Conservation (phyloP, 2,888 invertebrate genomes). For the Ochropleura plecta region DNA sequence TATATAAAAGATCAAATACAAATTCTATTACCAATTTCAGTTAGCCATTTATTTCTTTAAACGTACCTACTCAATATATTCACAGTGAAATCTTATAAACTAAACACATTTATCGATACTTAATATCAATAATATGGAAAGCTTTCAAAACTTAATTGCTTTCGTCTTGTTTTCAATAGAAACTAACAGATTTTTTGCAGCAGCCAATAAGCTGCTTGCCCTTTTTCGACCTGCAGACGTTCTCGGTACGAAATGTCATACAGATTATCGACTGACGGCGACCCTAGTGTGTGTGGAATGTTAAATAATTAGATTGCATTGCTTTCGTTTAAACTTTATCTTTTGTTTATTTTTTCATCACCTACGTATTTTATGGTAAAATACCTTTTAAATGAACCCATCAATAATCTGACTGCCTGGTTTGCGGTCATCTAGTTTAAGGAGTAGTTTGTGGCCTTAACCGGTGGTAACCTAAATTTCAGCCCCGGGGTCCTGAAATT, state of each 20-base stretch:
- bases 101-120: slow-evolving; percentile 32
- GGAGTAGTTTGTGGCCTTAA: too few relatives aligned
- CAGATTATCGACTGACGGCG: slow-evolving; percentile 80
- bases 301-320: slow-evolving; percentile 72
- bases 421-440: not conserved
- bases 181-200: slow-evolving; percentile 73
- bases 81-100: not conserved
- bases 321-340: slow-evolving; percentile 44
- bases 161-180: slow-evolving; percentile 71
- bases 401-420: not conserved
- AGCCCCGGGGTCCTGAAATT: too few relatives aligned
- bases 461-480: too few relatives aligned
- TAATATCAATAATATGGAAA: slow-evolving; percentile 60
- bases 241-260: slow-evolving; percentile 81
- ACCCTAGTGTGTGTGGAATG: slow-evolving; percentile 77
- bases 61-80: not conserved
- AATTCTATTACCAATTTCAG: not conserved
- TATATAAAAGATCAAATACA: not conserved
- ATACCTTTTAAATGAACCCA: not conserved
- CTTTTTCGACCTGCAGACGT: slow-evolving; percentile 83
- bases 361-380: not conserved
- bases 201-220: slow-evolving; percentile 75
- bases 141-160: slow-evolving; percentile 70
- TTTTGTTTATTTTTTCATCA: slow-evolving; percentile 4
- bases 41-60: not conserved